A percentile compares a stretch with the other conserved stretches of the same genome.
phyloP scores from a whole-genome alignment of 2,888 invertebrate genomes.

The Catocala sponsa region DNA sequence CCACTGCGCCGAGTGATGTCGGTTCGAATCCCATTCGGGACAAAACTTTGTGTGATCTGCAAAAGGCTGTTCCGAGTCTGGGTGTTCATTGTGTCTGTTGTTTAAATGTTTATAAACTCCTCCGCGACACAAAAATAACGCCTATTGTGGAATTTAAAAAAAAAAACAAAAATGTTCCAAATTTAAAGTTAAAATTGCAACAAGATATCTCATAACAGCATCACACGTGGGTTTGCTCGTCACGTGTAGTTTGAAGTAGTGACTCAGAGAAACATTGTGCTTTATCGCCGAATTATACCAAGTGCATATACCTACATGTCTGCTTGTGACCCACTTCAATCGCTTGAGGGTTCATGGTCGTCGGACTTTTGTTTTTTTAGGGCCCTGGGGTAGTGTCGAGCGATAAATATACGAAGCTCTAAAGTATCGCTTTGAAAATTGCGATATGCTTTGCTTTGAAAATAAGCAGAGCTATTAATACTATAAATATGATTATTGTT shows the following conservation, averaged over 20 bases:
- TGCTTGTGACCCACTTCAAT: conserved; percentile 52
- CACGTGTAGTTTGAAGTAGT: conserved; percentile 2
- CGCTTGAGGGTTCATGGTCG: conserved; percentile 54
- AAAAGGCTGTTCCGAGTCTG: too few species aligned
- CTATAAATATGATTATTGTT: too few species aligned
- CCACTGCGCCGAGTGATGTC: too few species aligned
- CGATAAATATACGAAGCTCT: conserved; percentile 6
- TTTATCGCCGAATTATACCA: conserved; percentile 43
- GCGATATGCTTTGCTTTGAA: too few species aligned
- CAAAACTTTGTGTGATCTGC: too few species aligned
- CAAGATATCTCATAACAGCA: not conserved
- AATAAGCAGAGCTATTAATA: too few species aligned
- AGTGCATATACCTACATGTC: conserved; percentile 16
- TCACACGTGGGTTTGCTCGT: not conserved
- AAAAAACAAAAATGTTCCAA: not conserved
- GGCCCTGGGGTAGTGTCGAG: conserved; percentile 2
- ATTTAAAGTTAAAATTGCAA: not conserved
- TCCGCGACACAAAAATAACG: too few species aligned
- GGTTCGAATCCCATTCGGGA: too few species aligned
- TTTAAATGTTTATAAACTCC: too few species aligned
- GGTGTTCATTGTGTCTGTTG: too few species aligned
- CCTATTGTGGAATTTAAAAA: too few species aligned
- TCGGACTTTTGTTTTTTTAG: conserved; percentile 41
- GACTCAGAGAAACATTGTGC: conserved; percentile 22
- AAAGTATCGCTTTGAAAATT: too few species aligned